Percentiles rank a stretch among this genome's conserved stretches.
Evolutionary conservation across 1,140 invertebrate genomes (phyloP).

Genomic region (Choristoneura fumiferana): DNA sequence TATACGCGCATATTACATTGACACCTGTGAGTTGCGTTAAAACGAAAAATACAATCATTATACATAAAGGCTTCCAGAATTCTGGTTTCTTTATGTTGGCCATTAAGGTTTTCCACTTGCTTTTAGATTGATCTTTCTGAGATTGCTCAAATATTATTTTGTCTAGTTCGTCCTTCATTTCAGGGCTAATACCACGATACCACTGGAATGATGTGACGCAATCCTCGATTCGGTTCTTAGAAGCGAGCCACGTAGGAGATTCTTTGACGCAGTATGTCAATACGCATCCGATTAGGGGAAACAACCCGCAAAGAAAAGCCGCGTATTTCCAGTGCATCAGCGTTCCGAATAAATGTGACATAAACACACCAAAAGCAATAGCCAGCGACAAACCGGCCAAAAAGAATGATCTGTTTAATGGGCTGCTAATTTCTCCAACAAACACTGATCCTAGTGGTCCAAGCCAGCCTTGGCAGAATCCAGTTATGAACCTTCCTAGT

Average conservation of each 20-base stretch:
- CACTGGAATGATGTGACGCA: conserved; percentile 77
- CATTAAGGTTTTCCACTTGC: conserved; percentile 51
- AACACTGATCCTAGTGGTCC: conserved; percentile 78
- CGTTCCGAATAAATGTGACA: conserved; percentile 80
- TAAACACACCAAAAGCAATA: conserved; percentile 79
- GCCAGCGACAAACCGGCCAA: conserved; percentile 78
- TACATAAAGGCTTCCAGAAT: conserved; percentile 80
- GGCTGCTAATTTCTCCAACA: conserved; percentile 80
- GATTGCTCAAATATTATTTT: conserved; percentile 69
- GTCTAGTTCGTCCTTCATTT: conserved; percentile 73
- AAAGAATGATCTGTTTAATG: conserved; percentile 79
- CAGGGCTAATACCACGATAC: conserved; percentile 73
- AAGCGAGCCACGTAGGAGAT: conserved; percentile 84
- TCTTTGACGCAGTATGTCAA: conserved; percentile 81
- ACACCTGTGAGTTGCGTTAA: conserved; percentile 82
- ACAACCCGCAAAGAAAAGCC: conserved; percentile 74
- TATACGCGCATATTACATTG: conserved; percentile 87
- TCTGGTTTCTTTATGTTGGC: conserved; percentile 67
- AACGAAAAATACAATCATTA: conserved; percentile 80
- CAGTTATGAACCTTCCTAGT: conserved; percentile 83
- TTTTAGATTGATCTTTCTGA: conserved; percentile 46
- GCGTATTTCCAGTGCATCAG: conserved; percentile 80
- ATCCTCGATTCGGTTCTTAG: conserved; percentile 74
- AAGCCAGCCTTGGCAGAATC: conserved; percentile 79
- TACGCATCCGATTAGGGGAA: conserved; percentile 76